Evolutionary conservation across 2,113 vertebrate species (phyloP).

Genomic region (Erpornis zantholeuca): DNA sequence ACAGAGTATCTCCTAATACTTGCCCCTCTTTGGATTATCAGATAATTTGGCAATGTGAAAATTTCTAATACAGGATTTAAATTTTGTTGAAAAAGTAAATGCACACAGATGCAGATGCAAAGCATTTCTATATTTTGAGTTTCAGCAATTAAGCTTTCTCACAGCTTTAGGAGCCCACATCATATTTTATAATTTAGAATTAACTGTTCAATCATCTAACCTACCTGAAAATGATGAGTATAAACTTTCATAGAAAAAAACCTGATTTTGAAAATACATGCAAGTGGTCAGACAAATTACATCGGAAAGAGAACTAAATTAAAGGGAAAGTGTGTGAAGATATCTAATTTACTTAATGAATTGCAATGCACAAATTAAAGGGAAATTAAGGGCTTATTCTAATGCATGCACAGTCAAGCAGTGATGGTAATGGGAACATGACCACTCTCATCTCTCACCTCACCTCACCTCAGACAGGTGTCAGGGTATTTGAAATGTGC

Average conservation of each 20-base stretch:
- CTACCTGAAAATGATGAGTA: not conserved
- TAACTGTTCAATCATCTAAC: not conserved
- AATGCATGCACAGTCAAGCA: not conserved
- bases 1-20: not conserved
- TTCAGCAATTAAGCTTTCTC: not conserved
- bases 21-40: not conserved
- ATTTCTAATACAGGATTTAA: not conserved
- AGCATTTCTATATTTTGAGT: not conserved
- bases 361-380: not conserved
- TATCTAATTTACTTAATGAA: not conserved
- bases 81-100: not conserved
- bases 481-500: not conserved
- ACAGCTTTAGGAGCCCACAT: rapidly evolving
- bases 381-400: not conserved
- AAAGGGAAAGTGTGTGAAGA: not conserved
- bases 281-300: not conserved
- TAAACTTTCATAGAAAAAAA: not conserved
- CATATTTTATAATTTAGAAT: not conserved
- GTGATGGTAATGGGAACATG: not conserved
- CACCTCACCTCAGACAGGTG: not conserved
- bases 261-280: not conserved
- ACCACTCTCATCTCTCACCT: not conserved
- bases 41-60: not conserved
- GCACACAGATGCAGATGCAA: not conserved
- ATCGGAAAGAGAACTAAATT: not conserved